Evolutionary conservation across 2,113 vertebrate species (phyloP).

Genomic region (Esox niger): DNA sequence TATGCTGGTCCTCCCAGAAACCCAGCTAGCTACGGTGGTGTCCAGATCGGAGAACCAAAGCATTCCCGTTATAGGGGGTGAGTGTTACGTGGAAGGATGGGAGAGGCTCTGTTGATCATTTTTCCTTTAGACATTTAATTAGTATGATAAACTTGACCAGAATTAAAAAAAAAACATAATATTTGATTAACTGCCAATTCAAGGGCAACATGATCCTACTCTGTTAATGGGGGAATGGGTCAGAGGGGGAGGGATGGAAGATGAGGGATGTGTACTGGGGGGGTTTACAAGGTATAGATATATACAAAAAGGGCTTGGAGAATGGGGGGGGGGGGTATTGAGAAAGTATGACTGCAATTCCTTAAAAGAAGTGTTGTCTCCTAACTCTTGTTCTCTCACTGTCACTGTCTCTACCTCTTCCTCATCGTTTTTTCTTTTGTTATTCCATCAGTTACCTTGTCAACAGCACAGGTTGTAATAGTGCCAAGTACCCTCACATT

Average conservation of each 20-base stretch:
- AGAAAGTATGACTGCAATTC: too few relatives aligned
- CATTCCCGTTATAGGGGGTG: slow-evolving; percentile 81
- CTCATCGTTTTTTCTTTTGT: not conserved
- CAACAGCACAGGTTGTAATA: too few relatives aligned
- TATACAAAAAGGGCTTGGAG: not conserved
- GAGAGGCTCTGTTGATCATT: too few relatives aligned
- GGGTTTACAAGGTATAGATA: not conserved
- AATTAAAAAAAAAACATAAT: too few relatives aligned
- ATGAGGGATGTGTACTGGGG: not conserved
- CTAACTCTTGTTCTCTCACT: not conserved
- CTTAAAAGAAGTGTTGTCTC: not conserved
- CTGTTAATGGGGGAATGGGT: not conserved
- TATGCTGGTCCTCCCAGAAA: slow-evolving; percentile 75
- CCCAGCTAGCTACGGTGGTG: slow-evolving; percentile 80
- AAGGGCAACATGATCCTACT: too few relatives aligned
- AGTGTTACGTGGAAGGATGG: too few relatives aligned
- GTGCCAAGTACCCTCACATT: too few relatives aligned
- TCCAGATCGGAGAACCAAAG: slow-evolving; percentile 82
- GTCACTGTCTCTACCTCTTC: slow-evolving; percentile 5
- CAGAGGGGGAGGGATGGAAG: not conserved
- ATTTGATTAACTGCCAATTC: too few relatives aligned
- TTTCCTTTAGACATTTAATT: too few relatives aligned
- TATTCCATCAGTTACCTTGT: too few relatives aligned
- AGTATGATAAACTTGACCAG: too few relatives aligned
- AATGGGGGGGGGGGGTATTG: not conserved